phyloP scores from a whole-genome alignment of 2,113 vertebrate genomes.

The Laterallus jamaicensis region DNA sequence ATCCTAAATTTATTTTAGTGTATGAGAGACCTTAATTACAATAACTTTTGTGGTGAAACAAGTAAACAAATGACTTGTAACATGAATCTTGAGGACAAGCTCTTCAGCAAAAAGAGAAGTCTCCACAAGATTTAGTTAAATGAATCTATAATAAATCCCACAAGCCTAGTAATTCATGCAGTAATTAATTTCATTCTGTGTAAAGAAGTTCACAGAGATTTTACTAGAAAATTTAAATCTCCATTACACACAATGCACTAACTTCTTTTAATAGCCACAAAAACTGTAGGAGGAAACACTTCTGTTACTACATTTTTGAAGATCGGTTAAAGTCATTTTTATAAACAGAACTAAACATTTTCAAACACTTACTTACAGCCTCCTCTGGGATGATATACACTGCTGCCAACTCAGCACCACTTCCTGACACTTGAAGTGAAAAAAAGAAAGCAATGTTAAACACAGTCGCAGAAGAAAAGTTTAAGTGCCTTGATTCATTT shows the following conservation, averaged over 20 bases:
- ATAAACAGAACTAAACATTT: conserved; percentile 44
- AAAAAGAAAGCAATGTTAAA: conserved; percentile 46
- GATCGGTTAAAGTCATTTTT: conserved; percentile 34
- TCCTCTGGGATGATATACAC: conserved; percentile 43
- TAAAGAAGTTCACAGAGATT: neutral
- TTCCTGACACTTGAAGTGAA: conserved; percentile 23
- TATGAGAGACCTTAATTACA: neutral
- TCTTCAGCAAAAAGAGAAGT: neutral
- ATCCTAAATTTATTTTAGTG: neutral
- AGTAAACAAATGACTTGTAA: neutral
- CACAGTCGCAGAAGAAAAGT: neutral
- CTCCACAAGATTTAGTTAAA: neutral
- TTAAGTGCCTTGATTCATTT: neutral
- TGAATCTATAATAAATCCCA: neutral
- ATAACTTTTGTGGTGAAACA: neutral
- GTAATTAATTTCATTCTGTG: neutral
- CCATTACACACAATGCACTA: neutral
- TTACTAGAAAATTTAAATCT: neutral
- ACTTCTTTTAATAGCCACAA: conserved; percentile 17
- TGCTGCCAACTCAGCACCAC: conserved; percentile 31
- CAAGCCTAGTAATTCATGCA: neutral
- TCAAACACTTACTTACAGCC: conserved; percentile 36
- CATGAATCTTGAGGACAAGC: neutral
- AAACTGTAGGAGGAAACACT: neutral
- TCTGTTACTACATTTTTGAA: neutral